phyloP scores from a whole-genome alignment of 2,888 invertebrate genomes.

The Proisotoma minuta region DNA sequence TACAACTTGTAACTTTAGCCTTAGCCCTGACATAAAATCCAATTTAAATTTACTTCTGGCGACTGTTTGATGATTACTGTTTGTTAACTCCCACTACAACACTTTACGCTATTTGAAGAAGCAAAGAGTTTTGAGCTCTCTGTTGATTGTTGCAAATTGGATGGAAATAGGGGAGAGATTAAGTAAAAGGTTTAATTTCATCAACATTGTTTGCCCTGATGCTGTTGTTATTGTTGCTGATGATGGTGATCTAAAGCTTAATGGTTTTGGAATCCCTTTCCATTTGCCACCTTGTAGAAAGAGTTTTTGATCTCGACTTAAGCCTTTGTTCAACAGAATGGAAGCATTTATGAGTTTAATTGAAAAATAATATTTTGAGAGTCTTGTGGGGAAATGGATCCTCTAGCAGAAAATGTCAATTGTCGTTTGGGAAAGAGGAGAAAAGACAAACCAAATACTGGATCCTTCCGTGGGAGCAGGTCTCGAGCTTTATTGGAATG shows the following conservation, averaged over 20 bases:
- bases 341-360: conserved; percentile 37
- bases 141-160: too few species aligned
- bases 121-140: too few species aligned
- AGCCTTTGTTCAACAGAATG: conserved; percentile 1
- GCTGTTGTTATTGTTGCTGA: conserved; percentile 3
- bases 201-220: background rate
- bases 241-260: conserved; percentile 5
- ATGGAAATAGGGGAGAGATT: background rate
- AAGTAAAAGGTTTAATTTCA: conserved; percentile 1
- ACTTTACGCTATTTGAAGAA: too few species aligned
- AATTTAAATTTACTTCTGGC: background rate
- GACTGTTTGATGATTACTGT: background rate
- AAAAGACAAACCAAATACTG: too few species aligned
- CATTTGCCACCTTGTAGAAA: background rate
- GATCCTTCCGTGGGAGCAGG: too few species aligned
- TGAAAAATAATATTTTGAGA: conserved; percentile 48
- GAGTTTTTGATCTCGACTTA: background rate
- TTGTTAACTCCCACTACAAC: conserved; percentile 5
- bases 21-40: too few species aligned
- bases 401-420: too few species aligned
- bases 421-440: too few species aligned
- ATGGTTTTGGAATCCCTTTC: conserved; percentile 1
- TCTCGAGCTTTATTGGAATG: too few species aligned
- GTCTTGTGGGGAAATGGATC: too few species aligned
- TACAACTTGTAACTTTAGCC: too few species aligned